These are phyloP conservation scores for Tachyglossus aculeatus DNA, from an alignment of 2,797 vertebrate genomes.

Conservation along the genomic window DNA sequence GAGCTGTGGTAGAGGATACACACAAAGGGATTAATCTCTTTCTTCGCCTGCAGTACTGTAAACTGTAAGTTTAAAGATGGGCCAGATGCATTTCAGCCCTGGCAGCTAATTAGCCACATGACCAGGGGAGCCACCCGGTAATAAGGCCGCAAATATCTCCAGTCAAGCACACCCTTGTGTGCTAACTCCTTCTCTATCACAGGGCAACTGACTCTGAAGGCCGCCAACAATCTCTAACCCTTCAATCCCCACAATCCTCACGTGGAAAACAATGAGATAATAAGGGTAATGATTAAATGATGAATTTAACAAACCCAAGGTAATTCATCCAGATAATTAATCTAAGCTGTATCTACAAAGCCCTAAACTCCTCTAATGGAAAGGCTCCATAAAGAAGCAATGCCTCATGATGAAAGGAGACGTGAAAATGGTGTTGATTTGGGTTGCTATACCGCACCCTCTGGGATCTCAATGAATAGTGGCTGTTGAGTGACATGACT, in stretches of 20 bases:
- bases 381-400: background rate
- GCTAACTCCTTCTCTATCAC: slow-evolving; percentile 61
- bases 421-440: too few relatives aligned
- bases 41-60: slow-evolving; percentile 58
- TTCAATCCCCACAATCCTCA: slow-evolving; percentile 23
- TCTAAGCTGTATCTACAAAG: background rate
- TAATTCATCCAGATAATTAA: background rate
- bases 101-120: slow-evolving; percentile 66
- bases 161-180: slow-evolving; percentile 56
- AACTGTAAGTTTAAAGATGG: slow-evolving; percentile 65
- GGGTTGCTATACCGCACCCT: too few relatives aligned
- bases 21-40: slow-evolving; percentile 59
- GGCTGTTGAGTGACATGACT: too few relatives aligned
- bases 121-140: slow-evolving; percentile 65
- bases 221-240: slow-evolving; percentile 31
- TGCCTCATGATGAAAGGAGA: too few relatives aligned
- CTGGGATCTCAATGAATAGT: too few relatives aligned
- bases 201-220: slow-evolving; percentile 34
- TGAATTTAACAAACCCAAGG: background rate
- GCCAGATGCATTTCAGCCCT: slow-evolving; percentile 61
- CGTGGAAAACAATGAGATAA: background rate
- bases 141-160: slow-evolving; percentile 62
- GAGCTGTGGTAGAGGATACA: slow-evolving; percentile 61
- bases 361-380: background rate
- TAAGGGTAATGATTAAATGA: background rate